phyloP scores from a whole-genome alignment of 2,888 invertebrate species.

The Metellina segmentata region DNA sequence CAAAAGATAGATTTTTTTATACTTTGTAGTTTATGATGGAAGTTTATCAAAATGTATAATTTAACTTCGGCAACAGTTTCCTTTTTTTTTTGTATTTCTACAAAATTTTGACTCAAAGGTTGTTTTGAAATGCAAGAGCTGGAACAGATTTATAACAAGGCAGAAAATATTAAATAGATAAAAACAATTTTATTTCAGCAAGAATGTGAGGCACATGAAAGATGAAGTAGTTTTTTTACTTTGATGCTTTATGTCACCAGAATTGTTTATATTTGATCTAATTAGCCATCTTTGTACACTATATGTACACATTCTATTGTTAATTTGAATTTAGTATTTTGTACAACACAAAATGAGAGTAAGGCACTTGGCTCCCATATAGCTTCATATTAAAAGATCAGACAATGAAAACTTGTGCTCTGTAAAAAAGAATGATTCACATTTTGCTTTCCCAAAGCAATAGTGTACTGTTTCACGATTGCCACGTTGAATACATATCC shows the following conservation, averaged over 20 bases:
- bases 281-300: slow-evolving; percentile 3
- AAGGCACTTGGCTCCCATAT: slow-evolving; percentile 40
- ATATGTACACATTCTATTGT: slow-evolving; percentile 7
- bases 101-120: too few species aligned
- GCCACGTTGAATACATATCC: slow-evolving; percentile 11
- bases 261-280: too few species aligned
- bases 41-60: too few species aligned
- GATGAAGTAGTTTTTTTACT: background rate
- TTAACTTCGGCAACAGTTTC: too few species aligned
- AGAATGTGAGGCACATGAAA: background rate
- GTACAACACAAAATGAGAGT: slow-evolving; percentile 1
- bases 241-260: background rate
- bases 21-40: background rate
- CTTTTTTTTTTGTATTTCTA: too few species aligned
- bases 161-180: background rate
- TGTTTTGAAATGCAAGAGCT: too few species aligned
- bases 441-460: background rate
- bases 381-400: slow-evolving; percentile 19
- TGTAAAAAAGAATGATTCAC: background rate
- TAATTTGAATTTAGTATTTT: background rate
- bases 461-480: background rate
- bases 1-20: background rate
- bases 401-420: slow-evolving; percentile 1
- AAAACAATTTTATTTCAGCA: background rate
- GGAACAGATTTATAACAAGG: background rate